Percentiles rank a stretch among this genome's conserved stretches.
Conservation (phyloP, 1,140 invertebrate genomes). For the Arctopsyche grandis region DNA sequence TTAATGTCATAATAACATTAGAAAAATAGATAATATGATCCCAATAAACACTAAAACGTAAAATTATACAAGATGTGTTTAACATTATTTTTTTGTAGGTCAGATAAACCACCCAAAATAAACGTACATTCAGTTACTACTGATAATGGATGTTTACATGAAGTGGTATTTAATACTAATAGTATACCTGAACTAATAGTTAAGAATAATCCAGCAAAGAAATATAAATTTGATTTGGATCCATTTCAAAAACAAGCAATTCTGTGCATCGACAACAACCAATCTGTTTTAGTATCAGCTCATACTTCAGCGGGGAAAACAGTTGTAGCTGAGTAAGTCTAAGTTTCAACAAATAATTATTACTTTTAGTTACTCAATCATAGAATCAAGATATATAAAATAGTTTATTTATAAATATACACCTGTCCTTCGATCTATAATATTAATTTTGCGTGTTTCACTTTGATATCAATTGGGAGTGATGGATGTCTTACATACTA, state of each 20-base stretch:
- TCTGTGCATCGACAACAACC: conserved; percentile 96
- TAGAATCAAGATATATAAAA: not conserved
- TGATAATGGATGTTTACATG: conserved; percentile 81
- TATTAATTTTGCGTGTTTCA: too few species aligned
- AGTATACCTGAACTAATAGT: conserved; percentile 59
- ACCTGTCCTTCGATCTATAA: not conserved
- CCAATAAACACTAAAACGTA: too few species aligned
- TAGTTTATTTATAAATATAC: not conserved
- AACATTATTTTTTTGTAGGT: too few species aligned
- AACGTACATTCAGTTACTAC: not conserved
- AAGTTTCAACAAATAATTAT: too few species aligned
- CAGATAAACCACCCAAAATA: not conserved
- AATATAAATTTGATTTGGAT: conserved; percentile 95
- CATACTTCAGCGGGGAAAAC: conserved; percentile 99
- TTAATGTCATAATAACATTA: too few species aligned
- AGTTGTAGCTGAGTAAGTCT: conserved; percentile 94
- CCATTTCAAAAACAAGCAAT: conserved; percentile 99
- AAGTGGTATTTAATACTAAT: conserved; percentile 87
- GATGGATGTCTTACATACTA: not conserved
- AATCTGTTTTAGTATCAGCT: conserved; percentile 97
- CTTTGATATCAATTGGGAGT: too few species aligned
- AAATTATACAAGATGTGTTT: too few species aligned
- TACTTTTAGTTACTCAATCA: conserved; percentile 27
- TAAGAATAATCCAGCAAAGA: conserved; percentile 81
- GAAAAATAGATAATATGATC: too few species aligned